Evolutionary conservation across 1,140 invertebrate genomes (phyloP).

Genomic region (Trialeurodes vaporariorum): DNA sequence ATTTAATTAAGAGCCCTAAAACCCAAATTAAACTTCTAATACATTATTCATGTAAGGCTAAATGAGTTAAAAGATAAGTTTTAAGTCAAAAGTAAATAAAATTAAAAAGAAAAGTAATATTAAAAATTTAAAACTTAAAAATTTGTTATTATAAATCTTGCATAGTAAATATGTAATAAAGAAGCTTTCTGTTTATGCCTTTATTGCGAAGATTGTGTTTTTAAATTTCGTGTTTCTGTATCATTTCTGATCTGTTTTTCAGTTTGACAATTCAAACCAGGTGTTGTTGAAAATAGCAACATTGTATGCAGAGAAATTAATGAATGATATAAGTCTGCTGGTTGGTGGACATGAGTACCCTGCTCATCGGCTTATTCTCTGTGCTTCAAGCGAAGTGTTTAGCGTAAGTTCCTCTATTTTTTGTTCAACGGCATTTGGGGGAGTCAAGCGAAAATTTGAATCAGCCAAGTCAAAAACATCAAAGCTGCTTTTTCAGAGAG

Average conservation of each 20-base stretch:
- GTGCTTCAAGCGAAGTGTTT: constrained; percentile 91
- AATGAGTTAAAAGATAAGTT: too few relatives aligned
- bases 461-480: too few relatives aligned
- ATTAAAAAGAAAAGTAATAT: too few relatives aligned
- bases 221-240: neutral
- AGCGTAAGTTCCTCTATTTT: constrained; percentile 51
- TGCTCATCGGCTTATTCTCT: constrained; percentile 81
- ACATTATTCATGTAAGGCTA: too few relatives aligned
- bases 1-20: too few relatives aligned
- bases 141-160: neutral
- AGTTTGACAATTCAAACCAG: constrained; percentile 70
- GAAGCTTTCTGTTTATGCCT: neutral
- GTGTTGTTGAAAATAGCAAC: constrained; percentile 69
- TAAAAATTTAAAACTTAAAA: too few relatives aligned
- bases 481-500: too few relatives aligned
- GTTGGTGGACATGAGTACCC: constrained; percentile 70
- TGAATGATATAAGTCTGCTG: constrained; percentile 74
- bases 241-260: constrained; percentile 24
- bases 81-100: too few relatives aligned
- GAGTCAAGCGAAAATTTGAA: too few relatives aligned
- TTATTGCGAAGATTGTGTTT: neutral
- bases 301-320: constrained; percentile 65
- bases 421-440: too few relatives aligned
- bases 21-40: too few relatives aligned
- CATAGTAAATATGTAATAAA: neutral